Evolutionary conservation across 2,797 vertebrate genomes (phyloP).

Genomic region (Spatula versicolor): DNA sequence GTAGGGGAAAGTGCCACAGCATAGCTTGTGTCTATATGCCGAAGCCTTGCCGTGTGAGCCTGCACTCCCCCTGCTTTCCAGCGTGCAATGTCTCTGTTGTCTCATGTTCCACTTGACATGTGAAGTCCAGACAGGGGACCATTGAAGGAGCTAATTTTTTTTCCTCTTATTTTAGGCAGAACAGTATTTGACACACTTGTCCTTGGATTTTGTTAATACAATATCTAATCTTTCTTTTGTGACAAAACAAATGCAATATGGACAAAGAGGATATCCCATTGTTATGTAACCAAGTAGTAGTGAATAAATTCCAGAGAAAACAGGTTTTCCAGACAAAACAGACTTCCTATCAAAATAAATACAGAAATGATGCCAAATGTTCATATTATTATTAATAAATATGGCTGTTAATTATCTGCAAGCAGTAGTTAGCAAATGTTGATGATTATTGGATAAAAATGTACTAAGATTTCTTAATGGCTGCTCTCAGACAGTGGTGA

Average conservation of each 20-base stretch:
- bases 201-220: background rate
- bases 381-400: slow-evolving; percentile 1
- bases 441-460: background rate
- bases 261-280: background rate
- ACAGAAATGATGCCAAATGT: background rate
- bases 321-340: background rate
- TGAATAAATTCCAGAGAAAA: slow-evolving; percentile 9
- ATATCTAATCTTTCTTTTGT: background rate
- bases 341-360: slow-evolving; percentile 1
- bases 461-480: background rate
- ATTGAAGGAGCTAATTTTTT: background rate
- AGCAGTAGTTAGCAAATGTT: background rate
- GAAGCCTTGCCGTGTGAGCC: background rate
- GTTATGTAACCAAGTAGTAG: background rate
- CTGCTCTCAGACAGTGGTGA: background rate
- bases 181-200: background rate
- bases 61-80: background rate
- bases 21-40: no score
- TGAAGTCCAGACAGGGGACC: background rate
- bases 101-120: background rate
- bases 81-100: rapidly evolving
- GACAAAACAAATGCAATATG: background rate
- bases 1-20: background rate
- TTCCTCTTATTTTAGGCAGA: background rate
- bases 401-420: background rate